phyloP scores from a whole-genome alignment of 1,140 invertebrate species.

The Zaprionus inermis region DNA sequence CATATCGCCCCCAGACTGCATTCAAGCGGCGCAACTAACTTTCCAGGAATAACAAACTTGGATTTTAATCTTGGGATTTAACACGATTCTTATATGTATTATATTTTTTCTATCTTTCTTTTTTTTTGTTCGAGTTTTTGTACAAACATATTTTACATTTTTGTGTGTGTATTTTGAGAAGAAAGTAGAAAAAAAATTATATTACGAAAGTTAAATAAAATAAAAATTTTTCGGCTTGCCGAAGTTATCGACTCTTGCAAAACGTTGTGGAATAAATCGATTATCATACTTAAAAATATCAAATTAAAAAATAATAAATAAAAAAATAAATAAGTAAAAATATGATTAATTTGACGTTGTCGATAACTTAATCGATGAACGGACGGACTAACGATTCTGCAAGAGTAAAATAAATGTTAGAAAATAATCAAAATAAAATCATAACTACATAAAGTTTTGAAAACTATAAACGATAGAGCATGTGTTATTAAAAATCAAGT shows the following conservation, averaged over 20 bases:
- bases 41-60: constrained; percentile 20
- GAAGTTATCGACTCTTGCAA: constrained; percentile 7
- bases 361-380: neutral
- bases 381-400: neutral
- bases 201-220: constrained; percentile 12
- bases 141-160: constrained; percentile 77
- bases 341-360: neutral
- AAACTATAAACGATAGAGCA: neutral
- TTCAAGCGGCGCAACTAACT: constrained; percentile 25
- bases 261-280: neutral
- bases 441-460: neutral
- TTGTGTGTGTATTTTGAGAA: constrained; percentile 75
- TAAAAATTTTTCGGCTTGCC: neutral
- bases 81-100: constrained; percentile 9
- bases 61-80: neutral
- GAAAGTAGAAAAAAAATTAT: constrained; percentile 46
- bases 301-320: too few species aligned
- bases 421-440: constrained; percentile 23
- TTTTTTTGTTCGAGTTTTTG: constrained; percentile 46
- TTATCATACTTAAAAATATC: too few species aligned
- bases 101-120: constrained; percentile 23
- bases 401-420: neutral
- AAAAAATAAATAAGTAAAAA: too few species aligned
- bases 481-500: neutral
- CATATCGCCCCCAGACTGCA: neutral